A percentile compares a stretch with the other conserved stretches of the same genome.
These are phyloP conservation scores for Panagrolaimus sp. DNA, from an alignment of 1,140 invertebrate genomes.

Conservation along the genomic window DNA sequence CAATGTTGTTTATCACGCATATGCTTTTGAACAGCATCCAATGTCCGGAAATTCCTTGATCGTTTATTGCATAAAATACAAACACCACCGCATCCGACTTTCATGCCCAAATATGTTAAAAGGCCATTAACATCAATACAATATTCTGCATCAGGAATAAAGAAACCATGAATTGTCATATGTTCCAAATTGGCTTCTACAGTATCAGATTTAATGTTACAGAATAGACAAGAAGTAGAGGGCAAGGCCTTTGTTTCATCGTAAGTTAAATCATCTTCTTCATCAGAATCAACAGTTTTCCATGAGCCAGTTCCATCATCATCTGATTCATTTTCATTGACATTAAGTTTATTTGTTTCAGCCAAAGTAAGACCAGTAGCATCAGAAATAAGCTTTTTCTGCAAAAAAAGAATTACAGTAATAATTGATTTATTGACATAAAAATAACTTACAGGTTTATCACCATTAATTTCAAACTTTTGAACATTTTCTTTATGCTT, in stretches of 20 bases:
- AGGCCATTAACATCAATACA: slow-evolving; percentile 77
- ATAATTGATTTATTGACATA: too few species aligned
- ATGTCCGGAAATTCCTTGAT: slow-evolving; percentile 62
- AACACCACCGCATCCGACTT: slow-evolving; percentile 71
- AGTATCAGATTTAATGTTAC: slow-evolving; percentile 69
- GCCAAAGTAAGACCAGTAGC: too few species aligned
- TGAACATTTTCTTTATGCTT: slow-evolving; percentile 71
- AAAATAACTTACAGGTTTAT: background rate
- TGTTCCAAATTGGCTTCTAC: slow-evolving; percentile 79
- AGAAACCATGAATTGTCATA: slow-evolving; percentile 91
- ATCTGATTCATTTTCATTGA: slow-evolving; percentile 24
- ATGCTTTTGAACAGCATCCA: slow-evolving; percentile 67
- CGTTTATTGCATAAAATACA: slow-evolving; percentile 90
- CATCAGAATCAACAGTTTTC: slow-evolving; percentile 19
- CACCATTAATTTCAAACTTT: background rate
- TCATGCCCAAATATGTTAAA: slow-evolving; percentile 74
- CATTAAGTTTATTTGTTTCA: background rate
- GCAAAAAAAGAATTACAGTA: too few species aligned
- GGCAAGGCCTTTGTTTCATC: slow-evolving; percentile 65
- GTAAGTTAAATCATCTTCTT: slow-evolving; percentile 74
- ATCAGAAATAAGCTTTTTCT: too few species aligned
- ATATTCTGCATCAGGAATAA: slow-evolving; percentile 85
- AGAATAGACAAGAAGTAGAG: slow-evolving; percentile 81
- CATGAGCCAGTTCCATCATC: slow-evolving; percentile 33
- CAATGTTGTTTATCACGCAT: slow-evolving; percentile 87